A percentile compares a stretch with the other conserved stretches of the same genome.
phyloP scores from a whole-genome alignment of 2,797 vertebrate species.

The Sebastes iracundus region DNA sequence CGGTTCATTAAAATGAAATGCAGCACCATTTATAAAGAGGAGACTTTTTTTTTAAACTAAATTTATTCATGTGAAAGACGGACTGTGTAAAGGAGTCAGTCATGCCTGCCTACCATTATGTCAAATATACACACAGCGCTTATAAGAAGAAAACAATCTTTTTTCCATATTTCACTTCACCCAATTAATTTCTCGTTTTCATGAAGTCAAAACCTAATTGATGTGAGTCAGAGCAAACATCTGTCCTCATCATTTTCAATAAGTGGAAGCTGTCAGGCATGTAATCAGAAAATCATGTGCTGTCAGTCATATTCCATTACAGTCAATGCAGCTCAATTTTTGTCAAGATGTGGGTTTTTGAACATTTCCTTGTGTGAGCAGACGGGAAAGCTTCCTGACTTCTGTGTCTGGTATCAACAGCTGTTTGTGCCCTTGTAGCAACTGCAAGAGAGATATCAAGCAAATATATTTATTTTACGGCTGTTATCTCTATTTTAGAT shows the following conservation, averaged over 20 bases:
- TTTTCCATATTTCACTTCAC: slow-evolving; percentile 71
- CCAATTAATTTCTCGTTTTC: slow-evolving; percentile 84
- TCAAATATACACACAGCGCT: slow-evolving; percentile 36
- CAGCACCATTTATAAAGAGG: slow-evolving; percentile 2
- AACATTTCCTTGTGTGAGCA: slow-evolving; percentile 58
- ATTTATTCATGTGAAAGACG: slow-evolving; percentile 37
- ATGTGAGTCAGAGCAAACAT: slow-evolving; percentile 81
- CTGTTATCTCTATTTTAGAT: not conserved
- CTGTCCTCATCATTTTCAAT: slow-evolving; percentile 84
- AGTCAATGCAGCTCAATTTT: slow-evolving; percentile 61
- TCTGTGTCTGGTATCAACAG: slow-evolving; percentile 49
- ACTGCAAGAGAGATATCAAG: not conserved
- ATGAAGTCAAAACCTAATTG: slow-evolving; percentile 81
- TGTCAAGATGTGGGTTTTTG: slow-evolving; percentile 60
- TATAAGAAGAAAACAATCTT: slow-evolving; percentile 58
- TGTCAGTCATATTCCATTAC: slow-evolving; percentile 81
- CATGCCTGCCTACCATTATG: slow-evolving; percentile 38
- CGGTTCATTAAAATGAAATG: slow-evolving; percentile 25
- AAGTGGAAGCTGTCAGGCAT: slow-evolving; percentile 82
- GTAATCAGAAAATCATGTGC: slow-evolving; percentile 83
- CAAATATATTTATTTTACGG: not conserved
- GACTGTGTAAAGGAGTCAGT: slow-evolving; percentile 29
- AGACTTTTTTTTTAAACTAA: slow-evolving; percentile 40
- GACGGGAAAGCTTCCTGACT: slow-evolving; percentile 50
- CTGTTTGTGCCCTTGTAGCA: slow-evolving; percentile 30